Conservation (phyloP, 2,113 vertebrate genomes). For the Pithys albifrons region DNA sequence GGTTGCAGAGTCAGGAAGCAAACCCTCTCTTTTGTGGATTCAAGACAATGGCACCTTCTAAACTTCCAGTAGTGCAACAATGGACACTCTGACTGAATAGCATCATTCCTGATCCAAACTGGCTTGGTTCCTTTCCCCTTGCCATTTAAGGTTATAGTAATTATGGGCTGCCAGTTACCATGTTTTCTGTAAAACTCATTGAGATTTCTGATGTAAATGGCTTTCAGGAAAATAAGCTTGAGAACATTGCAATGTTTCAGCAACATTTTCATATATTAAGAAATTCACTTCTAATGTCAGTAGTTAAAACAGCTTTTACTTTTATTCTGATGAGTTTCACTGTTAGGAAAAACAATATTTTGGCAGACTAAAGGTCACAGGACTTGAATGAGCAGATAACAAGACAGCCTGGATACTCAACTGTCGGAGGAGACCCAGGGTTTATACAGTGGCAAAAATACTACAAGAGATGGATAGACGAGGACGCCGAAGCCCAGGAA, state of each 20-base stretch:
- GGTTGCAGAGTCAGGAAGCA: not conserved
- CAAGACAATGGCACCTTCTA: not conserved
- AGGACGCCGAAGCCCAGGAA: too few relatives aligned
- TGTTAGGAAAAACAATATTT: not conserved
- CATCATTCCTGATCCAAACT: not conserved
- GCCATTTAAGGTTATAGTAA: not conserved
- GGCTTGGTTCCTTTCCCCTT: not conserved
- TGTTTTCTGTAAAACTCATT: not conserved
- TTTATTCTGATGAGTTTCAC: not conserved
- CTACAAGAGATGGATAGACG: too few relatives aligned
- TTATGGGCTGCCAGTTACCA: not conserved
- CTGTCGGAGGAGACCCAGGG: too few relatives aligned
- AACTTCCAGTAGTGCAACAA: not conserved
- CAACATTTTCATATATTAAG: not conserved
- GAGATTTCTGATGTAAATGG: not conserved
- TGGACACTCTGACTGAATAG: not conserved
- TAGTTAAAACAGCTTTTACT: not conserved
- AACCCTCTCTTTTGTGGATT: not conserved
- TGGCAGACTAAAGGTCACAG: constrained; percentile 31
- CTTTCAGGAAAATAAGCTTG: not conserved
- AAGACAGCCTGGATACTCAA: constrained; percentile 1
- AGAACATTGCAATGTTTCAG: not conserved
- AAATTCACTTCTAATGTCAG: not conserved
- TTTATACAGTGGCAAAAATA: too few relatives aligned
- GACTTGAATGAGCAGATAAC: not conserved